These are phyloP conservation scores for Lepidocyrtinus sp. DNA, from an alignment of 2,888 invertebrate species.

Conservation along the genomic window DNA sequence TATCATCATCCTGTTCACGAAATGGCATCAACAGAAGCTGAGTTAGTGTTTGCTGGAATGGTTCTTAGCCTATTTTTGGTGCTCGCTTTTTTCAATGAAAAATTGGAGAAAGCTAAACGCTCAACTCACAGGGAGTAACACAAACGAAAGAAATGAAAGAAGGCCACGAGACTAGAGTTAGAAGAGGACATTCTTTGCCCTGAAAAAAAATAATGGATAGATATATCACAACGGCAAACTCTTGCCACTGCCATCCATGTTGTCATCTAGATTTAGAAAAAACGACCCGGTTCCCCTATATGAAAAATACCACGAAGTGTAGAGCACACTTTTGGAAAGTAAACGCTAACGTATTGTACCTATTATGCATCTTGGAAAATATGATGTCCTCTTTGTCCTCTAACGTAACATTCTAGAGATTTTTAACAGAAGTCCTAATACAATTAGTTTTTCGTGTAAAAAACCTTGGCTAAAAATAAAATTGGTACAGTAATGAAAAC, in stretches of 20 bases:
- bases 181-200: slow-evolving; percentile 39
- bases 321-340: neutral
- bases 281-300: neutral
- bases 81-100: slow-evolving; percentile 5
- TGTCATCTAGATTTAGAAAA: slow-evolving; percentile 18
- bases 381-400: too few relatives aligned
- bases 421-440: neutral
- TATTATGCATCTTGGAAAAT: too few relatives aligned
- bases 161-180: slow-evolving; percentile 12
- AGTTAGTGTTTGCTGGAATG: neutral
- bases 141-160: slow-evolving; percentile 29
- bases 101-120: slow-evolving; percentile 10
- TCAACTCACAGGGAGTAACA: neutral
- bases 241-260: slow-evolving; percentile 38
- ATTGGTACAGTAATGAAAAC: slow-evolving; percentile 10
- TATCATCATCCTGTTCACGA: neutral
- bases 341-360: neutral
- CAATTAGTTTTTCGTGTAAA: slow-evolving; percentile 6
- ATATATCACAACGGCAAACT: slow-evolving; percentile 34
- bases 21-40: neutral
- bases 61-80: slow-evolving; percentile 1
- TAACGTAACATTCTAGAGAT: too few relatives aligned
- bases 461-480: slow-evolving; percentile 10
- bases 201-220: slow-evolving; percentile 35
- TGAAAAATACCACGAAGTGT: neutral